phyloP scores from a whole-genome alignment of 30 jellyfish, hydroid and myxozoan species.

The Sanderia malayensis region DNA sequence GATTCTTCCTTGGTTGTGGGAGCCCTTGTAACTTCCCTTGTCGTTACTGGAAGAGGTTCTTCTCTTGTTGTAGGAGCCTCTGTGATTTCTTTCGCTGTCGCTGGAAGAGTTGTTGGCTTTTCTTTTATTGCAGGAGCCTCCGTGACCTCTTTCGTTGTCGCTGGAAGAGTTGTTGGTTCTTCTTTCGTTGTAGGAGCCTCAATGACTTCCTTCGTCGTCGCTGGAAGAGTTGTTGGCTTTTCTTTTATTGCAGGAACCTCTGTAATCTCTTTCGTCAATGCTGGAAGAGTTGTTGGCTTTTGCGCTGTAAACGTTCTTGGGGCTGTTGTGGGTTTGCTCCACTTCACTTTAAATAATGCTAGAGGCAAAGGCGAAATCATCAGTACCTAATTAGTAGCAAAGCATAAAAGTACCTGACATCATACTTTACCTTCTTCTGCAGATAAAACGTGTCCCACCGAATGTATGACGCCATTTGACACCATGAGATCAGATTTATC shows the following conservation, averaged over 20 bases:
- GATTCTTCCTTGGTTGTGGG: neutral
- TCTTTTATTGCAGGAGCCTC: neutral
- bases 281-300: constrained; percentile 7
- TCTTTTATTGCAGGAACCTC: neutral
- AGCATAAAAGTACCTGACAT: no score
- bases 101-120: neutral
- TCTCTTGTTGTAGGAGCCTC: neutral
- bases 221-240: neutral
- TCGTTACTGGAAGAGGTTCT: neutral
- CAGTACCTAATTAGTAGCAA: no score
- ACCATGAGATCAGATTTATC: constrained; percentile 31
- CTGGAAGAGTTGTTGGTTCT: neutral
- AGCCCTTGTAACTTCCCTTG: neutral
- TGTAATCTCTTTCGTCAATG: neutral
- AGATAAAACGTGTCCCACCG: constrained; percentile 8
- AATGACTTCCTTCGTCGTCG: neutral
- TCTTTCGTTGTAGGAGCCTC: neutral
- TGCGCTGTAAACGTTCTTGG: constrained; percentile 5
- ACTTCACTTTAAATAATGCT: neutral
- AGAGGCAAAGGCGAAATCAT: neutral
- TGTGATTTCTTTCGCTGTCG: neutral
- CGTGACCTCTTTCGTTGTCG: neutral
- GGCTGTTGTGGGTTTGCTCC: neutral
- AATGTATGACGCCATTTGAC: constrained; percentile 41
- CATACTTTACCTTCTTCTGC: constrained; percentile 25